Conservation (phyloP, 2,113 vertebrate species). For the Lophius piscatorius region DNA sequence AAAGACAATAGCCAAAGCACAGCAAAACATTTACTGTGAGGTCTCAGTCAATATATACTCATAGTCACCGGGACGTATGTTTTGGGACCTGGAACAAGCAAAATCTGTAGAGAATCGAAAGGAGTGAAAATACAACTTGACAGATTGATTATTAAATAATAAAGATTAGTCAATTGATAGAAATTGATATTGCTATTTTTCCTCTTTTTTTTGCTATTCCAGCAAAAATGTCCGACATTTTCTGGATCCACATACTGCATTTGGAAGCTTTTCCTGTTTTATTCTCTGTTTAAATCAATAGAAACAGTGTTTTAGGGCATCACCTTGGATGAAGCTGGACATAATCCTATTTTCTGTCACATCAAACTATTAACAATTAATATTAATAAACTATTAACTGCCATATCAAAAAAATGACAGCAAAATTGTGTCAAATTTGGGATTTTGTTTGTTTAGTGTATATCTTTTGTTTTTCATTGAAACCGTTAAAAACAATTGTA, state of each 20-base stretch:
- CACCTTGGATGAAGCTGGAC: too few species aligned
- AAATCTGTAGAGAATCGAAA: not conserved
- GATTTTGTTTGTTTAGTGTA: too few species aligned
- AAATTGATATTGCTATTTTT: too few species aligned
- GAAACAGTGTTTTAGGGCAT: too few species aligned
- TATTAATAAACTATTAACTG: too few species aligned
- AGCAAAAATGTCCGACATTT: not conserved
- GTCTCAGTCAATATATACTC: slow-evolving; percentile 11
- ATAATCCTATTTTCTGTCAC: too few species aligned
- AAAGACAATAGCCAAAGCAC: slow-evolving; percentile 11
- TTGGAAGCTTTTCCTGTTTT: not conserved
- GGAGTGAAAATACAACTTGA: not conserved
- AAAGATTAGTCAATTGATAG: too few species aligned
- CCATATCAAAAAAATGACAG: not conserved
- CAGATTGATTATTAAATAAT: not conserved
- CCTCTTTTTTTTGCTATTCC: too few species aligned
- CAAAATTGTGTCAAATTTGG: not conserved
- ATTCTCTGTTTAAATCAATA: too few species aligned
- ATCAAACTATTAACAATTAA: too few species aligned
- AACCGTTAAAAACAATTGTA: not conserved
- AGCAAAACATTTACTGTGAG: slow-evolving; percentile 9
- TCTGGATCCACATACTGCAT: not conserved
- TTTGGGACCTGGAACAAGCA: not conserved
- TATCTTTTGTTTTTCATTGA: not conserved
- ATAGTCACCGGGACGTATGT: slow-evolving; percentile 11